Percentiles rank a stretch among this genome's conserved stretches.
These are phyloP conservation scores for Drosophila baimaii DNA, from an alignment of 1,140 invertebrate species.

Conservation along the genomic window DNA sequence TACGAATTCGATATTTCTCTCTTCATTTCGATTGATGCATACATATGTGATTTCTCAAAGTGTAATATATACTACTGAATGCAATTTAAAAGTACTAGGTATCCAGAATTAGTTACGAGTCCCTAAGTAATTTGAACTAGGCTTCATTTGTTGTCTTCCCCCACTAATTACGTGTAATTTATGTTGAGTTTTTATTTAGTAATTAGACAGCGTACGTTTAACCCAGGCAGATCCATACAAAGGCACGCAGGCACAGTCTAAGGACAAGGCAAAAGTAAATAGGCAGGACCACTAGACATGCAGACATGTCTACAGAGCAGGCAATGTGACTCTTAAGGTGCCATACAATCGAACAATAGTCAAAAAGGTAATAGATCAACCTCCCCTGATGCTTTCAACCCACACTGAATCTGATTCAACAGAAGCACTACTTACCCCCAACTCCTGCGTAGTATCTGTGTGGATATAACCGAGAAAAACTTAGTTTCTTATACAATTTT, in stretches of 20 bases:
- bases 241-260: slow-evolving; percentile 17
- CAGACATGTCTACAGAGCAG: slow-evolving; percentile 22
- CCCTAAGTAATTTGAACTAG: slow-evolving; percentile 31
- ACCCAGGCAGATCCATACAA: slow-evolving; percentile 51
- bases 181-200: slow-evolving; percentile 76
- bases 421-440: slow-evolving; percentile 5
- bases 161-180: slow-evolving; percentile 71
- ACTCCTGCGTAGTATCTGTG: slow-evolving; percentile 23
- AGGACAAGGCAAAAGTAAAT: slow-evolving; percentile 17
- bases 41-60: slow-evolving; percentile 68
- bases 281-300: slow-evolving; percentile 1
- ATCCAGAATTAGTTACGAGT: slow-evolving; percentile 38
- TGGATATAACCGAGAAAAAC: slow-evolving; percentile 55
- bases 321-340: slow-evolving; percentile 75
- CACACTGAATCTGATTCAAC: slow-evolving; percentile 13
- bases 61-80: slow-evolving; percentile 41
- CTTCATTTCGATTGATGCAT: slow-evolving; percentile 59
- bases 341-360: slow-evolving; percentile 73
- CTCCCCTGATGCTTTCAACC: neutral
- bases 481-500: slow-evolving; percentile 76
- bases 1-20: slow-evolving; percentile 49
- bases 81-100: slow-evolving; percentile 26
- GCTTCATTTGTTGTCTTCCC: slow-evolving; percentile 73
- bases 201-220: slow-evolving; percentile 54
- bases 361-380: slow-evolving; percentile 33